Evolutionary conservation across 1,140 invertebrate genomes (phyloP).

Genomic region (Tetramorium simillimum): DNA sequence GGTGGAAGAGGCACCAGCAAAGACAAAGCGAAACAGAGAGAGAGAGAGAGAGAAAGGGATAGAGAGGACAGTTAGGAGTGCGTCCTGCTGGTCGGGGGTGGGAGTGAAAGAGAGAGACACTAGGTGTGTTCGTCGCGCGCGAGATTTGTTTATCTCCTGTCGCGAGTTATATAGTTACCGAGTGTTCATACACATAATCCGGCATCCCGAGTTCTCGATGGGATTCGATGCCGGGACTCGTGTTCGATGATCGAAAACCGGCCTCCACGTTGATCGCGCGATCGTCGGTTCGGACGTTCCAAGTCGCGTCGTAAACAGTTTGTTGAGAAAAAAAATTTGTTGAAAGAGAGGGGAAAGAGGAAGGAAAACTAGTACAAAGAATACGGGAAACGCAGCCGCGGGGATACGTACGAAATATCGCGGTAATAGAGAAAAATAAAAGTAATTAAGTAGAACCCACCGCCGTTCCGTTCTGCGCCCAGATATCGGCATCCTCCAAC

Average conservation of each 20-base stretch:
- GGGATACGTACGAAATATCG: not conserved
- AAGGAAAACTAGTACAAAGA: constrained; percentile 2
- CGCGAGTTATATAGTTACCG: constrained; percentile 42
- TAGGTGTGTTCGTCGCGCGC: constrained; percentile 67
- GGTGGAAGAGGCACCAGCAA: constrained; percentile 53
- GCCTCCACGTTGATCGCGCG: constrained; percentile 38
- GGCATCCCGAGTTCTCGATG: not conserved
- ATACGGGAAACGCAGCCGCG: constrained; percentile 24
- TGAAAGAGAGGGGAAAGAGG: not conserved
- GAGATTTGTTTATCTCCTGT: constrained; percentile 56
- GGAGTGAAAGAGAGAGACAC: constrained; percentile 58
- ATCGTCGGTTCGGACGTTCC: constrained; percentile 10
- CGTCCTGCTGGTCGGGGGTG: constrained; percentile 58
- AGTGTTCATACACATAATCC: constrained; percentile 20
- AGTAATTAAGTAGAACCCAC: constrained; percentile 59
- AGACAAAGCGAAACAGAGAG: constrained; percentile 24
- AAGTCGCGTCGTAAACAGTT: not conserved
- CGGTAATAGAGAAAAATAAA: constrained; percentile 34
- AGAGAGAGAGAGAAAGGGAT: constrained; percentile 8
- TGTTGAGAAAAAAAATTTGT: constrained; percentile 11
- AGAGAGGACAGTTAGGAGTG: constrained; percentile 50
- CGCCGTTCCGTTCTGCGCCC: constrained; percentile 83
- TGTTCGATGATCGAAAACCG: constrained; percentile 25
- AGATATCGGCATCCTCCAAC: constrained; percentile 82
- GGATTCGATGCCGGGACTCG: constrained; percentile 26